Evolutionary conservation across 1,140 invertebrate species (phyloP), one percentile per base, ranked within the genome.

Genomic region (Aphidius ervi): DNA sequence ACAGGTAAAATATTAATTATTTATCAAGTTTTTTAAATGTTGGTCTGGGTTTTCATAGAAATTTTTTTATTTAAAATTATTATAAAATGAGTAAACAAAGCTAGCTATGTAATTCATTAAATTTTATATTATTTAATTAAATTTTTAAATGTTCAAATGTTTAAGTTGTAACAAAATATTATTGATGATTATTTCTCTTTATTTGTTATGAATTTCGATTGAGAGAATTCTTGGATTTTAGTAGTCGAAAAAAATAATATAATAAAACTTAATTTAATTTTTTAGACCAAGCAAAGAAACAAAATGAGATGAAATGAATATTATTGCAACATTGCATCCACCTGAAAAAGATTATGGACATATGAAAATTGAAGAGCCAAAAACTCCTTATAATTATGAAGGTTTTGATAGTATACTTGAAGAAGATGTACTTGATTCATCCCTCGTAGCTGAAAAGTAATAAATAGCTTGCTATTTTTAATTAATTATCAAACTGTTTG

Each of bases 221-320:
- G 16, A 16, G 16, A 16, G 16, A 16, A 16, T 16, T 16, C 16
- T 16, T 16, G 16, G 16, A 16, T 16, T 16, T n/a, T n/a, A n/a
- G n/a, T n/a, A n/a, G 23, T 39, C 10, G 40, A 52, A 52, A 16
- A n/a, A 49, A 43, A 3, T 3, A 43, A 43, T 5, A 8, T 10
- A 7, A 43, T 10, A 1, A 37, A n/a, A 8, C 8, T 52, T 52
- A 8, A 37, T 9, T 37, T 20, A 52, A 41, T 74, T 61, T 67
- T 69, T n/a, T 71, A 87, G 84, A 77, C 85, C 86, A 70, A 81
- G 79, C 63, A 92, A 90, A 81, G 88, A 88, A 76, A 94, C 93
- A 77, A 93, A 95, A 84, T 98, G 95, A 85, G 97, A 99, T 83
- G 97, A 99, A 83, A 95, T 98, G 88, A 99, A 99, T 81, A 99